These are phyloP conservation scores for Atta cephalotes DNA, from an alignment of 1,140 invertebrate genomes.

Conservation along the genomic window DNA sequence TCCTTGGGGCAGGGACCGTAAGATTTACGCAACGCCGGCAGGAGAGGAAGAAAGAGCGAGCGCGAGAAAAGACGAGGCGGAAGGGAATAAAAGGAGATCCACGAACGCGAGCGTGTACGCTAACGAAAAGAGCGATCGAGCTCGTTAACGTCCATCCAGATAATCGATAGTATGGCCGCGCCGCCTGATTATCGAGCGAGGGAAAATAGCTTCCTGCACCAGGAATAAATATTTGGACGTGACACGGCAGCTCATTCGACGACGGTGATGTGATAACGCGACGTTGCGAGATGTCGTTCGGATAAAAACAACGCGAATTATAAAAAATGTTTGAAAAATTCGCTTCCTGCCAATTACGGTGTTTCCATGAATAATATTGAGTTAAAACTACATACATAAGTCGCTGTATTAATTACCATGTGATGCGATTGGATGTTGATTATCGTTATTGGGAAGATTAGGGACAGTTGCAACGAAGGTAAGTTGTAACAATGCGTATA, in stretches of 20 bases:
- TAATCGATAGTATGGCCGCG: conserved; percentile 71
- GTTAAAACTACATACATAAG: not conserved
- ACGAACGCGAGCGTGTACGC: conserved; percentile 60
- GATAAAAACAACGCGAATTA: not conserved
- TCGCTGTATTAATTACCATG: not conserved
- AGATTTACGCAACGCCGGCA: conserved; percentile 82
- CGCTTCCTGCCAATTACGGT: not conserved
- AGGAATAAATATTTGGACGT: conserved; percentile 51
- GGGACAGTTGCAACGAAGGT: no score
- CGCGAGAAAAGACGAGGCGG: not conserved
- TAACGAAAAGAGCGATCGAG: conserved; percentile 75
- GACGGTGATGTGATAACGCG: not conserved
- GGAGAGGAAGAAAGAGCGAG: conserved; percentile 61
- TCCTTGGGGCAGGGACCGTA: conserved; percentile 73
- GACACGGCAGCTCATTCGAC: not conserved
- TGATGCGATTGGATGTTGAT: not conserved
- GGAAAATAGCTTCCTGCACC: conserved; percentile 42
- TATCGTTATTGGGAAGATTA: not conserved
- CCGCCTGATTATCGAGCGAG: conserved; percentile 53
- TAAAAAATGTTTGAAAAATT: conserved; percentile 16
- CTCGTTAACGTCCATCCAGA: conserved; percentile 73
- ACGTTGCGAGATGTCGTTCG: not conserved
- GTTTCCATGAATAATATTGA: not conserved
- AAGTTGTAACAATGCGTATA: no score
- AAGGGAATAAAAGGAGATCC: conserved; percentile 50